These are phyloP conservation scores for Dromiciops gliroides DNA, from an alignment of 2,113 vertebrate genomes.

Conservation along the genomic window DNA sequence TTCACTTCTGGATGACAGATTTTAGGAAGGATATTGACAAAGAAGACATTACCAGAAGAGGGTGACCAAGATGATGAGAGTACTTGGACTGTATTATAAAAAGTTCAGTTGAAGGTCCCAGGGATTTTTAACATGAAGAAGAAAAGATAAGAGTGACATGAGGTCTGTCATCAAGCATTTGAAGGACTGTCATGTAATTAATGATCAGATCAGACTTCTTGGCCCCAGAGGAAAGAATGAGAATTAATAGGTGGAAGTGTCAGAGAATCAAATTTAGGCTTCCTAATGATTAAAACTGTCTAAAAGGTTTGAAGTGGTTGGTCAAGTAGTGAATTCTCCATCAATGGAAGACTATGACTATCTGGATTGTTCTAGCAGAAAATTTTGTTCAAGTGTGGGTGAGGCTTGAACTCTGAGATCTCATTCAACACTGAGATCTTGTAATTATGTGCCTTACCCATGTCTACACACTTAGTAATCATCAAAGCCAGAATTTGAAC, in stretches of 20 bases:
- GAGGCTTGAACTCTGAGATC: not conserved
- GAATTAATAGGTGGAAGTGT: not conserved
- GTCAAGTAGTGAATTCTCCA: not conserved
- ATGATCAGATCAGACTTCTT: not conserved
- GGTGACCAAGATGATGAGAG: not conserved
- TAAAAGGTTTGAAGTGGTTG: not conserved
- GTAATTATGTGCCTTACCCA: not conserved
- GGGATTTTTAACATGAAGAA: not conserved
- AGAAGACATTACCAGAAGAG: not conserved
- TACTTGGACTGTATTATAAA: not conserved
- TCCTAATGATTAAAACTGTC: not conserved
- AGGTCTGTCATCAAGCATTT: not conserved
- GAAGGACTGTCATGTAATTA: not conserved
- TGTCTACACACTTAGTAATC: not conserved
- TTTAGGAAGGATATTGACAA: not conserved
- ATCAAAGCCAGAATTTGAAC: not conserved
- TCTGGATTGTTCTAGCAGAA: not conserved
- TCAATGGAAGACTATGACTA: not conserved
- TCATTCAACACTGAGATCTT: not conserved
- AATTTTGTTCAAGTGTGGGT: not conserved
- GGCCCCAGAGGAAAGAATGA: not conserved
- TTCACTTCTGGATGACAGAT: not conserved
- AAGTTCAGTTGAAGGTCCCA: not conserved
- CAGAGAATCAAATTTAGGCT: not conserved
- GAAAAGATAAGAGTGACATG: not conserved